Evolutionary conservation across 2,797 vertebrate species (phyloP).

Genomic region (Chiroxiphia lanceolata): DNA sequence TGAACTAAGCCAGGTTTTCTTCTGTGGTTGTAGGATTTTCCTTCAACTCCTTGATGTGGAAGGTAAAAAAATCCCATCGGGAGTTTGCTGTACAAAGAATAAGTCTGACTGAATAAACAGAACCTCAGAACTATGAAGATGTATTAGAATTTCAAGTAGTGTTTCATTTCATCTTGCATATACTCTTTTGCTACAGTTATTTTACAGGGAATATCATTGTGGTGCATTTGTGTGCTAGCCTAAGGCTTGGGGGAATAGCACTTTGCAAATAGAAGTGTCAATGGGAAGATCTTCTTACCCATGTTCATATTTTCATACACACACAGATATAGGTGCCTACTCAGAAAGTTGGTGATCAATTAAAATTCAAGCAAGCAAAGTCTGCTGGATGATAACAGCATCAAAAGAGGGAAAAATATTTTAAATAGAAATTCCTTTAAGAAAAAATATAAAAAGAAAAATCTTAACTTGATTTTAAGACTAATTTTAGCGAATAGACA

Average conservation of each 20-base stretch:
- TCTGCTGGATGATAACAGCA: not conserved
- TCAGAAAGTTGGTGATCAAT: not conserved
- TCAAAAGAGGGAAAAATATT: not conserved
- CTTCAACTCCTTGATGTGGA: constrained; percentile 70
- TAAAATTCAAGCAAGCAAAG: not conserved
- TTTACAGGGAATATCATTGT: not conserved
- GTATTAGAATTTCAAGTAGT: constrained; percentile 31
- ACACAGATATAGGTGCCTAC: not conserved
- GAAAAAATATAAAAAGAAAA: not conserved
- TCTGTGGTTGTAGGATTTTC: constrained; percentile 66
- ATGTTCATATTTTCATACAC: not conserved
- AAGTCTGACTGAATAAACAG: constrained; percentile 40
- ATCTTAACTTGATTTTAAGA: not conserved
- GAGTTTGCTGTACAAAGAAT: constrained; percentile 50
- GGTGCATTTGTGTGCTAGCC: not conserved
- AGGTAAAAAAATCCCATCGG: constrained; percentile 52
- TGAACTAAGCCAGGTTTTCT: constrained; percentile 66
- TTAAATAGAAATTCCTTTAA: not conserved
- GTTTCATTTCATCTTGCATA: not conserved
- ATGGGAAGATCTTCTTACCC: not conserved
- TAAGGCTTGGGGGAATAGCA: not conserved
- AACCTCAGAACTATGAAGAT: constrained; percentile 23
- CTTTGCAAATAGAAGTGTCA: not conserved
- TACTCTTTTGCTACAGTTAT: not conserved
- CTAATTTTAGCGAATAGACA: not conserved